These are phyloP conservation scores for Heliangelus exortis DNA, from an alignment of 2,797 vertebrate genomes.

Conservation along the genomic window DNA sequence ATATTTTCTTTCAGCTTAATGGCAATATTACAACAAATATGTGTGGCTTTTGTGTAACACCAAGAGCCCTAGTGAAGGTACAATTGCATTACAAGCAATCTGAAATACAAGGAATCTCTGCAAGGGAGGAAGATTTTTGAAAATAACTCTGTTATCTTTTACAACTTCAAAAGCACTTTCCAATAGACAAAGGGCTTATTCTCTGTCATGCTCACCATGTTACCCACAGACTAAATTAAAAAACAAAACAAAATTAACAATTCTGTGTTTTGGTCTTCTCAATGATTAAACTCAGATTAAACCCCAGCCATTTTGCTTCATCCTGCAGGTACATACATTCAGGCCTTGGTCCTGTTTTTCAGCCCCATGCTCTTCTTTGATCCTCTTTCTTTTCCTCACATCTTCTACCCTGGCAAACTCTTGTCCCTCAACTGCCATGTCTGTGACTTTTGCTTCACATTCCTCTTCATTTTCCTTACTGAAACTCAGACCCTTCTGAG, in stretches of 20 bases:
- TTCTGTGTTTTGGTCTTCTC: not conserved
- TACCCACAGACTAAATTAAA: not conserved
- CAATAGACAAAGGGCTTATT: not conserved
- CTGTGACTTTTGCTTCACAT: not conserved
- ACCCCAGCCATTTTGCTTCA: not conserved
- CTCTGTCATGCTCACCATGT: not conserved
- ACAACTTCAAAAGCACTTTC: not conserved
- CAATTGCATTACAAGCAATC: not conserved
- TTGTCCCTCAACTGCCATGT: not conserved
- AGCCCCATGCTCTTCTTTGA: not conserved
- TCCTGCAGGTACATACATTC: not conserved
- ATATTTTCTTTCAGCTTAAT: not conserved
- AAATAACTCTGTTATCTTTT: not conserved
- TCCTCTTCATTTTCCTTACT: not conserved
- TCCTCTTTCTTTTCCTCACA: not conserved
- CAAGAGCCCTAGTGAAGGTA: not conserved
- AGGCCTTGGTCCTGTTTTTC: not conserved
- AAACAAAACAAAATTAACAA: not conserved
- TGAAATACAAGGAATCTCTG: not conserved
- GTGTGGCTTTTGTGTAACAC: not conserved
- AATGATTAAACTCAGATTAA: not conserved
- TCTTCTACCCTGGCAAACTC: not conserved
- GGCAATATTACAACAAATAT: not conserved
- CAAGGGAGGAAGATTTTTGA: not conserved
- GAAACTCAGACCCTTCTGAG: not conserved